Conservation (phyloP, 2,113 vertebrate genomes). For the Gymnorhina tibicen region DNA sequence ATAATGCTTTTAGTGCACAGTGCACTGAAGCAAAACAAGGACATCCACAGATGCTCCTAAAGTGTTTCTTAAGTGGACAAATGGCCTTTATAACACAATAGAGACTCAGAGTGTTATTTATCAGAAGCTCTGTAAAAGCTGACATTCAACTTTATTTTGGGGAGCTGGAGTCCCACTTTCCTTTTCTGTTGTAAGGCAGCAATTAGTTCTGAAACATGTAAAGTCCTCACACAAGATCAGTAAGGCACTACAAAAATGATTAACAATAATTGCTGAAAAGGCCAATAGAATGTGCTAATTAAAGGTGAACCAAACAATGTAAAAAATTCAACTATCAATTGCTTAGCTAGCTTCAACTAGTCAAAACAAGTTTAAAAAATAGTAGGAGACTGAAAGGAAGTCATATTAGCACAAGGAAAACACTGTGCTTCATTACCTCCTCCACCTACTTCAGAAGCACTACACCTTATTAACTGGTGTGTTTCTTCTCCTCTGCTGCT, state of each 20-base stretch:
- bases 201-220: background rate
- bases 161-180: background rate
- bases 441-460: background rate
- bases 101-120: background rate
- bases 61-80: slow-evolving; percentile 19
- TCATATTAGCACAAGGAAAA: background rate
- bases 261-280: background rate
- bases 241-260: background rate
- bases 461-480: background rate
- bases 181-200: background rate
- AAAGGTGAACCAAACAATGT: background rate
- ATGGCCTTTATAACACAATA: background rate
- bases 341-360: background rate
- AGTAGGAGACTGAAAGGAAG: background rate
- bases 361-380: background rate
- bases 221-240: background rate
- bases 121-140: background rate
- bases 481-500: background rate
- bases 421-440: background rate
- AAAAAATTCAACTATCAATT: background rate
- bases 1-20: background rate
- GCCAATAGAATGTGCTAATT: background rate
- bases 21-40: background rate
- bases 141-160: background rate
- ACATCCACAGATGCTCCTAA: background rate